Evolutionary conservation across 2,888 invertebrate genomes (phyloP), one percentile per base, ranked within the genome.

Genomic region (Cistogaster globosa): DNA sequence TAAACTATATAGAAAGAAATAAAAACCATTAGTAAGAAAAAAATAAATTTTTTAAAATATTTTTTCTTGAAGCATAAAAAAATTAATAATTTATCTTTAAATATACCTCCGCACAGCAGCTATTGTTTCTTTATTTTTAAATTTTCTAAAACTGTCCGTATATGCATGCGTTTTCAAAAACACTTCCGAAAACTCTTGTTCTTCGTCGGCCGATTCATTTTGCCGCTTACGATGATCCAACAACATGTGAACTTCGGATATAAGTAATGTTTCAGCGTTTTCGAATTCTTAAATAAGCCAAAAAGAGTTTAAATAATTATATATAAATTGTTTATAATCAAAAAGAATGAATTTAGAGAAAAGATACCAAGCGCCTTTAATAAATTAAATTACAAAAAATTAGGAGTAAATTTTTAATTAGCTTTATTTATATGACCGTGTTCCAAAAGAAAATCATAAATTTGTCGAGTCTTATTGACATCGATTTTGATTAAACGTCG

Each of bases 81-180:
- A 22, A 63, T 38, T 26, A 16, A 71, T 8, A 22, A 63, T 38
- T 26, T 32, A 5, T 7, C 8, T 32, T 32, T 32, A 3, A 26
- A 42, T 58, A 71, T 93, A 98, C 98, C 96, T 98, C 94, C 99
- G 94, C 6, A 99, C 98, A 38, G 98, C 97, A 75, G 97, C 95
- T 88, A 99, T 99, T 7, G 98, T 99, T 93, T 99, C 99, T 90
- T 99, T 97, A 90, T 99, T 99, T 93, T 98, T 99, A 92, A 99
- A 99, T 92, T 98, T 98, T 83, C 98, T 96, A 92, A 99, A 99
- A 91, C 98, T 95, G 90, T 98, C 96, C 8, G 98, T 98, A 92
- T 99, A 99, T 60, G 97, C 98, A 36, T 98, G 94, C 0, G 99
- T 99, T 92, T 99, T 99, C 95, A 98, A 97, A 91, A 99, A 99